Percentiles rank a stretch among this genome's conserved stretches.
These are phyloP conservation scores for Clupea harengus DNA, from an alignment of 2,113 vertebrate species.

Conservation along the genomic window DNA sequence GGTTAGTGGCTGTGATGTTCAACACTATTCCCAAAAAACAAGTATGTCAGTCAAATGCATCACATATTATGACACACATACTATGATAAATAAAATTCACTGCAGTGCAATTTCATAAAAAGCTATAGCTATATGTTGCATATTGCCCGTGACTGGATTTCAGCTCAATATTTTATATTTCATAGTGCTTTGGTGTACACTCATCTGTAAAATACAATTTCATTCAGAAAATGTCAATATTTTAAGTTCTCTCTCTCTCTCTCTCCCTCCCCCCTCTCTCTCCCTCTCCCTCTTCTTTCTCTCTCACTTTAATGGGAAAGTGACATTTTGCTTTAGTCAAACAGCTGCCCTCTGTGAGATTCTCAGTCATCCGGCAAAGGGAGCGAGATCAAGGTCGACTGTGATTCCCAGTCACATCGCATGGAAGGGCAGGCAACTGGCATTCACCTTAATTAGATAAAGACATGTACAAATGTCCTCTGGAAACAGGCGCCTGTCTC, in stretches of 20 bases:
- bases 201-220: constrained; percentile 18
- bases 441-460: constrained; percentile 79
- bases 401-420: constrained; percentile 68
- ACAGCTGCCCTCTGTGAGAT: constrained; percentile 36
- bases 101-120: constrained; percentile 16
- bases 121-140: constrained; percentile 10
- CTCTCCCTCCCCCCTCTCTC: not conserved
- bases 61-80: not conserved
- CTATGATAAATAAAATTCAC: constrained; percentile 9
- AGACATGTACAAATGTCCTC: constrained; percentile 77
- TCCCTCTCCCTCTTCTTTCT: not conserved
- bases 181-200: constrained; percentile 12
- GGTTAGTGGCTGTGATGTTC: not conserved
- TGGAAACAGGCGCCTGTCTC: constrained; percentile 71
- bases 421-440: constrained; percentile 65
- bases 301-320: constrained; percentile 47
- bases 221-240: constrained; percentile 17
- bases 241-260: not conserved
- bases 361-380: constrained; percentile 44
- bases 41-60: constrained; percentile 9
- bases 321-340: constrained; percentile 42
- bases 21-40: not conserved
- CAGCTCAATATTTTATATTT: constrained; percentile 15
- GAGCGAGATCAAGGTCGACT: constrained; percentile 68
- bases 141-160: not conserved